phyloP scores from a whole-genome alignment of 2,888 invertebrate species.

The Tubiluchus corallicola region DNA sequence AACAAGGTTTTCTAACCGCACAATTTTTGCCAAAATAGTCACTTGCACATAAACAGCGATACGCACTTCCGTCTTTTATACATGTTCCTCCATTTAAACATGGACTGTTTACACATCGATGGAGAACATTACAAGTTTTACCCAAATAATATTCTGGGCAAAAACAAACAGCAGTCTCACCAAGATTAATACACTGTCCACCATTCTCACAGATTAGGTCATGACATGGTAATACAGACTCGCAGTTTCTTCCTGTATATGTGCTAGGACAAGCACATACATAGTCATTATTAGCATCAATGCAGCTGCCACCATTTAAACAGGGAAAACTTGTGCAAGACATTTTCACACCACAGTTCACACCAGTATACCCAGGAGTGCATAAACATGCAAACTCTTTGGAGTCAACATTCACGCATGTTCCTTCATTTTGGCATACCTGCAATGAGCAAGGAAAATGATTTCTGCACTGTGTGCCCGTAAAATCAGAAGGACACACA shows the following conservation, averaged over 20 bases:
- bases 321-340: not conserved
- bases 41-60: not conserved
- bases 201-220: not conserved
- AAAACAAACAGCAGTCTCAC: not conserved
- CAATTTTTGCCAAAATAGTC: not conserved
- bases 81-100: not conserved
- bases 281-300: not conserved
- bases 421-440: not conserved
- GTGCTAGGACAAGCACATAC: not conserved
- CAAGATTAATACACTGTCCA: not conserved
- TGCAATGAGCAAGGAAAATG: not conserved
- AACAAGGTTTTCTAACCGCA: not conserved
- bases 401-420: not conserved
- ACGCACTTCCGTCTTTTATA: not conserved
- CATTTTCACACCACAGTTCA: not conserved
- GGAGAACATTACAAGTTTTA: not conserved
- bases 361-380: not conserved
- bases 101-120: not conserved
- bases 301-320: not conserved
- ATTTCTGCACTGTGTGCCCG: not conserved
- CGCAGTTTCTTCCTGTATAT: not conserved
- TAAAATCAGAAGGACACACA: not conserved
- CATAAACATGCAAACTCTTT: not conserved
- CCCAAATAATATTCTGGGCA: conserved; percentile 1
- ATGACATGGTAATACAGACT: not conserved